phyloP scores from a whole-genome alignment of 2,113 vertebrate species.

The Rhinopomastus cyanomelas region DNA sequence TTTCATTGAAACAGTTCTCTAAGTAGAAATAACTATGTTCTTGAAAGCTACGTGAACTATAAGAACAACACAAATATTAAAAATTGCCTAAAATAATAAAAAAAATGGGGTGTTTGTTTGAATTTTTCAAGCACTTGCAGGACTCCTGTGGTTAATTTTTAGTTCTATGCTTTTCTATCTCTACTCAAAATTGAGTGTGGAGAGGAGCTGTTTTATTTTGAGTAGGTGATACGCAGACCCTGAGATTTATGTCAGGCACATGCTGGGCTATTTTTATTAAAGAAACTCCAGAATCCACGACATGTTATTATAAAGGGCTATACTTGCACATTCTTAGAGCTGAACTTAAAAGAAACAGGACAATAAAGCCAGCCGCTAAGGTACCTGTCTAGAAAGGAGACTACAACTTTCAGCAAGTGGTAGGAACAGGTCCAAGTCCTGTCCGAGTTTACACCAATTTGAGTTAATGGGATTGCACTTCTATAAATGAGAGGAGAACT shows the following conservation, averaged over 20 bases:
- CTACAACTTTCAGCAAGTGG: not conserved
- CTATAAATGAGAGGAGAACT: slow-evolving; percentile 1
- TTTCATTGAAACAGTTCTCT: not conserved
- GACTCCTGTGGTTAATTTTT: not conserved
- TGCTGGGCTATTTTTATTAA: slow-evolving; percentile 60
- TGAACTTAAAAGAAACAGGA: slow-evolving; percentile 13
- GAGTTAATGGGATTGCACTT: not conserved
- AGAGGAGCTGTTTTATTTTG: slow-evolving; percentile 30
- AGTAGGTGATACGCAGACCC: not conserved
- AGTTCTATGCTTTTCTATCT: not conserved
- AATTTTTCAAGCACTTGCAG: not conserved
- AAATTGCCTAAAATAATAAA: not conserved
- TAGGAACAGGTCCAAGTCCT: slow-evolving; percentile 12
- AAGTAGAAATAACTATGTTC: not conserved
- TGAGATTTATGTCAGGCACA: slow-evolving; percentile 29
- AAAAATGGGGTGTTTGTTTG: not conserved
- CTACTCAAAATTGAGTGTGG: not conserved
- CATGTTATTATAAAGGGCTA: slow-evolving; percentile 42
- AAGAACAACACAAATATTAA: not conserved
- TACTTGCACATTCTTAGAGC: slow-evolving; percentile 37
- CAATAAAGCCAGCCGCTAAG: not conserved
- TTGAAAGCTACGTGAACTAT: not conserved
- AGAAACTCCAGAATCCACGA: slow-evolving; percentile 41
- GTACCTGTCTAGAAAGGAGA: not conserved
- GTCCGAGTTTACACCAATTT: not conserved